phyloP scores from a whole-genome alignment of 2,797 vertebrate species.

The Ctenopoma multispine region DNA sequence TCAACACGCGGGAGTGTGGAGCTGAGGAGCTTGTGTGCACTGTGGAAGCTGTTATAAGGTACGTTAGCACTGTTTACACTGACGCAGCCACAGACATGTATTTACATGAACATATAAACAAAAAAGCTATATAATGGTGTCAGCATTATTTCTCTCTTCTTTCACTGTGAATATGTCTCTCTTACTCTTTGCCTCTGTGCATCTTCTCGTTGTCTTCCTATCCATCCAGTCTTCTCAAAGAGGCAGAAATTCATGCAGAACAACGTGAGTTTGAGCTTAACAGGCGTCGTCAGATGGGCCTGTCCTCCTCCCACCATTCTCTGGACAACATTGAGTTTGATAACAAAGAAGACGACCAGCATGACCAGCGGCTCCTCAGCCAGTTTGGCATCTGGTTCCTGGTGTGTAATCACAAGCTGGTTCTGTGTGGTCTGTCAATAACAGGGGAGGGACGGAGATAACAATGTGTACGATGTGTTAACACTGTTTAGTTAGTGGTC shows the following conservation, averaged over 20 bases:
- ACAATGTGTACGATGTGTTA: conserved; percentile 34
- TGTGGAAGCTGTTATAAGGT: conserved; percentile 99
- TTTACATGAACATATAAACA: conserved; percentile 3
- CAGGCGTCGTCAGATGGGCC: conserved; percentile 94
- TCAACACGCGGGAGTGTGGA: conserved; percentile 97
- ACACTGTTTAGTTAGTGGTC: conserved; percentile 22
- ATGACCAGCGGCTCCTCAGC: conserved; percentile 97
- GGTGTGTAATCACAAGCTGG: conserved; percentile 82
- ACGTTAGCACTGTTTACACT: conserved; percentile 21
- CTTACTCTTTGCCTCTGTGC: conserved; percentile 1
- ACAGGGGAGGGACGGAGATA: conserved; percentile 33
- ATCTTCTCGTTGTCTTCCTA: background rate
- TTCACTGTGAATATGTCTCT: background rate
- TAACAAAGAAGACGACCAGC: conserved; percentile 98
- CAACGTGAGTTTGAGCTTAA: conserved; percentile 96
- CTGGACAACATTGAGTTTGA: conserved; percentile 98
- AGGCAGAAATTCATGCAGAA: conserved; percentile 98
- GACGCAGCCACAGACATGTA: background rate
- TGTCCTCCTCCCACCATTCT: conserved; percentile 96
- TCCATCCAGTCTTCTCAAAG: conserved; percentile 91
- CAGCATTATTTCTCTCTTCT: conserved; percentile 3
- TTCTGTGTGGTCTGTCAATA: conserved; percentile 46
- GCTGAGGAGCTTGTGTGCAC: conserved; percentile 98
- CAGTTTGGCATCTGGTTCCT: conserved; percentile 99
- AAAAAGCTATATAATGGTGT: background rate